Evolutionary conservation across 1,140 invertebrate species (phyloP), one percentile per base, ranked within the genome.

Genomic region (Camponotus vicinus): DNA sequence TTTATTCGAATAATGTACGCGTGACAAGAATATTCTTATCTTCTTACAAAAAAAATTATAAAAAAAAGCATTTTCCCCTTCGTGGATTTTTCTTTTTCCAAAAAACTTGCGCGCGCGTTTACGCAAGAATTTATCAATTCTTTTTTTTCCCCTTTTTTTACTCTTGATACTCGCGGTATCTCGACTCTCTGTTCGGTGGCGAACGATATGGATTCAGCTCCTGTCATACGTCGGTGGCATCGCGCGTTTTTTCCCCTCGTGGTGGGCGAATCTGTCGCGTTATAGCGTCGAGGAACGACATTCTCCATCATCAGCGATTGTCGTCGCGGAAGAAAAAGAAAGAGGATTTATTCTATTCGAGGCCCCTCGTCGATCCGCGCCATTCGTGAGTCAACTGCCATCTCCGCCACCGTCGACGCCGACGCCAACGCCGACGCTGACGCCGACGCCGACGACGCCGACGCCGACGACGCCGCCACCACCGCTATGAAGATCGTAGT

Each of bases 401-500:
- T 32, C 59, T 52, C 49, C 82, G 37, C 70, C 59, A 32, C 40
- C 63, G 9, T 40, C 64, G 21, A 13, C 34, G 64, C 57, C 82
- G 9, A 34, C 71, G 1, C 18, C 61, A 40, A 13, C 70, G n/a
- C 11, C 69, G 0, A 42, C 80, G 27, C 27, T 27, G 1, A n/a
- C 70, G 3, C 42, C 57, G n/a, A 57, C 80, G 0, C 55, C 37
- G 27, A 27, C 80, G 6, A 13, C 40, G 3, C 13, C 55, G 2
- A 5, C 80, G 3, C 42, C n/a, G 0, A 42, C 80, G 1, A n/a
- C 70, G 3, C 42, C 57, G n/a, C 70, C 71, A 0, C 55, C 37
- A 2, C 75, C 70, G 40, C 21, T 37, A 34, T 49, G 70, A 64
- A 83, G 78, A 63, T 89, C 55, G 57, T 61, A 83, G 78, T 85